Conservation (phyloP, 2,888 invertebrate species). For the Microctonus aethiopoides region DNA sequence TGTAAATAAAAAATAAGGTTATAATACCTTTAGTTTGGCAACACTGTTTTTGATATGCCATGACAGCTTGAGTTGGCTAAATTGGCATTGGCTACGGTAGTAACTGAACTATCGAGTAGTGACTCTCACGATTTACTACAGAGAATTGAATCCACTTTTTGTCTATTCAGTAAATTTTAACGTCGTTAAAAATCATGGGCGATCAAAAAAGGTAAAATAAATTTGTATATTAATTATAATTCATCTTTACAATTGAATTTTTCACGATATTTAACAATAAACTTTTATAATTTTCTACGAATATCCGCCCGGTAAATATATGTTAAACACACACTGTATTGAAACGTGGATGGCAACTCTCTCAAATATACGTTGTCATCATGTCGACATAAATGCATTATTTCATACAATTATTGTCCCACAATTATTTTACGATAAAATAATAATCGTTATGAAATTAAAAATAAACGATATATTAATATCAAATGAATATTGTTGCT, state of each 20-base stretch:
- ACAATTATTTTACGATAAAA: neutral
- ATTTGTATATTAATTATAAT: slow-evolving; percentile 18
- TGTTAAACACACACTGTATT: slow-evolving; percentile 34
- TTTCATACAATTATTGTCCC: slow-evolving; percentile 33
- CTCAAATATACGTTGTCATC: slow-evolving; percentile 68
- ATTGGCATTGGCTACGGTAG: slow-evolving; percentile 34
- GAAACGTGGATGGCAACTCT: slow-evolving; percentile 49
- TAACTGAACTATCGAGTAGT: slow-evolving; percentile 38
- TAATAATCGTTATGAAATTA: neutral
- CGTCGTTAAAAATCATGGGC: slow-evolving; percentile 51
- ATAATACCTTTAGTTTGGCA: slow-evolving; percentile 8
- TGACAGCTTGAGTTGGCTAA: slow-evolving; percentile 44
- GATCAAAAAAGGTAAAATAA: slow-evolving; percentile 60
- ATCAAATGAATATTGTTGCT: slow-evolving; percentile 8
- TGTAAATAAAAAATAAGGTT: neutral
- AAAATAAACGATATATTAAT: neutral
- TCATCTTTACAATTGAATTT: slow-evolving; percentile 19
- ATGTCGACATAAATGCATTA: slow-evolving; percentile 60
- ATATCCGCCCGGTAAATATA: slow-evolving; percentile 21
- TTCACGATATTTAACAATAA: neutral
- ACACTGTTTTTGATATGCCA: slow-evolving; percentile 26
- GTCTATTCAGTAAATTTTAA: slow-evolving; percentile 43
- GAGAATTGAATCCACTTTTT: slow-evolving; percentile 21
- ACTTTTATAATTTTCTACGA: slow-evolving; percentile 4
- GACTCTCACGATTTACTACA: slow-evolving; percentile 39